A percentile compares a stretch with the other conserved stretches of the same genome.
Conservation (phyloP, 2,888 invertebrate species). For the Elysia crispata region DNA sequence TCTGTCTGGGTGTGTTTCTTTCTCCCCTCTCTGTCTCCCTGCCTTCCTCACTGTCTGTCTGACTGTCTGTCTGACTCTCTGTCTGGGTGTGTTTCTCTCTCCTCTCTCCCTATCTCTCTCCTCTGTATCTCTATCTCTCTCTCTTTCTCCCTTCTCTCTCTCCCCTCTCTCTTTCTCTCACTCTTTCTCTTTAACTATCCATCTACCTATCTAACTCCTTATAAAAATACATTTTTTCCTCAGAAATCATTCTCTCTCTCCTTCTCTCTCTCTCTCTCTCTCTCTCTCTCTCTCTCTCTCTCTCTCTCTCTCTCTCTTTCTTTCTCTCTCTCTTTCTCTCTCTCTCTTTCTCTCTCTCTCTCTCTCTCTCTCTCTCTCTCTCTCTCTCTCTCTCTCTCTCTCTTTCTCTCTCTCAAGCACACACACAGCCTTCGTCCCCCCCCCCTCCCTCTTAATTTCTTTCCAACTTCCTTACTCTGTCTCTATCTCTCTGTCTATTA, state of each 20-base stretch:
- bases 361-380: slow-evolving; percentile 37
- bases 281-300: slow-evolving; percentile 18
- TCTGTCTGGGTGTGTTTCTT: no score
- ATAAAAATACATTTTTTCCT: no score
- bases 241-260: no score
- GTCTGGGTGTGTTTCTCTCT: no score
- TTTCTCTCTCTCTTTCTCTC: slow-evolving; percentile 17
- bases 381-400: slow-evolving; percentile 36
- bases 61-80: no score
- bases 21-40: no score
- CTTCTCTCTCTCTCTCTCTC: slow-evolving; percentile 5
- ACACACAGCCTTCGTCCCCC: background rate
- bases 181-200: slow-evolving; percentile 31
- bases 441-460: background rate
- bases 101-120: no score
- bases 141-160: slow-evolving; percentile 24
- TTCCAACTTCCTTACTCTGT: no score
- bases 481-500: no score
- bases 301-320: slow-evolving; percentile 29
- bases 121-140: background rate
- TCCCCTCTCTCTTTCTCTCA: slow-evolving; percentile 35
- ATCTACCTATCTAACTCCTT: slow-evolving; percentile 30
- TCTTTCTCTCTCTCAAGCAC: slow-evolving; percentile 35
- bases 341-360: slow-evolving; percentile 27
- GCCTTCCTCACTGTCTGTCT: no score